Conservation (phyloP, 1,140 invertebrate species). For the Atopsyche davidsoni region DNA sequence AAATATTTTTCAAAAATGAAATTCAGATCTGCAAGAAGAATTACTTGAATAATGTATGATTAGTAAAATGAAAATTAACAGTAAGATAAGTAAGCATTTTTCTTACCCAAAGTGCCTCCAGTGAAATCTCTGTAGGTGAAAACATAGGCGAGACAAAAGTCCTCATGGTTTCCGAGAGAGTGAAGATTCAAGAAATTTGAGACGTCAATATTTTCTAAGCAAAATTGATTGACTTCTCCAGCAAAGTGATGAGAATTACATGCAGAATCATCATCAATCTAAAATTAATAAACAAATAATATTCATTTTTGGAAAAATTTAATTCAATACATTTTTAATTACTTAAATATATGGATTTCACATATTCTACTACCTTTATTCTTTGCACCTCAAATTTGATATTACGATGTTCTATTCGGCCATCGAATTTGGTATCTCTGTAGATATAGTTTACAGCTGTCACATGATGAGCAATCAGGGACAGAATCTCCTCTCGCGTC, state of each 20-base stretch:
- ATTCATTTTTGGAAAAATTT: not conserved
- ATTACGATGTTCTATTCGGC: slow-evolving; percentile 78
- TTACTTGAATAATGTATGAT: too few relatives aligned
- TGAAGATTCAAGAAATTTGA: slow-evolving; percentile 98
- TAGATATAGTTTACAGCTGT: slow-evolving; percentile 99
- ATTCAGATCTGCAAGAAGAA: too few relatives aligned
- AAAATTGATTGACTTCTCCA: slow-evolving; percentile 85
- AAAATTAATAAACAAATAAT: slow-evolving; percentile 12
- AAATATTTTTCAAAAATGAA: too few relatives aligned
- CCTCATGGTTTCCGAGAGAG: slow-evolving; percentile 93
- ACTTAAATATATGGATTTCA: slow-evolving; percentile 4
- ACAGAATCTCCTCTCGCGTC: slow-evolving; percentile 94
- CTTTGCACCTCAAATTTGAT: slow-evolving; percentile 97
- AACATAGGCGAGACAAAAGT: slow-evolving; percentile 97
- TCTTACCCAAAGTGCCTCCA: slow-evolving; percentile 75
- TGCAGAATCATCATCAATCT: slow-evolving; percentile 82
- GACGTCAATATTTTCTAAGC: slow-evolving; percentile 96
- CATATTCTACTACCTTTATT: slow-evolving; percentile 67
- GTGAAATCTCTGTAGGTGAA: slow-evolving; percentile 98
- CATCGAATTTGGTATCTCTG: slow-evolving; percentile 88
- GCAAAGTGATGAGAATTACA: slow-evolving; percentile 58
- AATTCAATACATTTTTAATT: not conserved
- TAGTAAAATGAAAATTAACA: not conserved
- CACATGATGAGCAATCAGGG: slow-evolving; percentile 95
- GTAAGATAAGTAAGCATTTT: not conserved